Conservation (phyloP, 2,113 vertebrate species). For the Phrynosoma blainvillii region DNA sequence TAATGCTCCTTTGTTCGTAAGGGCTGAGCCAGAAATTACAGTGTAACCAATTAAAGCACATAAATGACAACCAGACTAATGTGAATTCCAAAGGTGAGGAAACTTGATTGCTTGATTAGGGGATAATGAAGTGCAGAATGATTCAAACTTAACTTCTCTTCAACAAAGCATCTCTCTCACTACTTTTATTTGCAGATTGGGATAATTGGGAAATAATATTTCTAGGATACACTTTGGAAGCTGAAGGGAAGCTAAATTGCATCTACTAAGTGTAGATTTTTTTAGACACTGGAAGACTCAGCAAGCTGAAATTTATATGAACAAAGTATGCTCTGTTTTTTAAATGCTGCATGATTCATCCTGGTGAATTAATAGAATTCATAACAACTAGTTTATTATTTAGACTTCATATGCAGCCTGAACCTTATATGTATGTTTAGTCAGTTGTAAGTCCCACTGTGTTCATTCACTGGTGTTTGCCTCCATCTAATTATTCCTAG, state of each 20-base stretch:
- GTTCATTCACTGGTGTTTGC: not conserved
- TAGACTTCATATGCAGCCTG: not conserved
- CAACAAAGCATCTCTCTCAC: slow-evolving; percentile 49
- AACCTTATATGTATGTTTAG: not conserved
- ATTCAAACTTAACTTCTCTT: slow-evolving; percentile 73
- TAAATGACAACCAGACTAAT: slow-evolving; percentile 83
- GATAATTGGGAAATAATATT: slow-evolving; percentile 62
- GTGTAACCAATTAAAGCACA: slow-evolving; percentile 86
- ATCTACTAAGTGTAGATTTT: not conserved
- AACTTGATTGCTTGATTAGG: slow-evolving; percentile 81
- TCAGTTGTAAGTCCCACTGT: not conserved
- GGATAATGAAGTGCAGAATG: slow-evolving; percentile 75
- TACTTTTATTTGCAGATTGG: slow-evolving; percentile 59
- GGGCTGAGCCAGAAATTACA: slow-evolving; percentile 78
- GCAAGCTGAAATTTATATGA: not conserved
- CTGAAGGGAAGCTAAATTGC: slow-evolving; percentile 56
- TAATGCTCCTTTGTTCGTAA: slow-evolving; percentile 76
- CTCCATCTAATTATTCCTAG: not conserved
- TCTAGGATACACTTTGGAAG: slow-evolving; percentile 56
- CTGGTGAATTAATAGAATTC: not conserved
- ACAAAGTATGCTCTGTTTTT: not conserved
- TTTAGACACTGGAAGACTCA: not conserved
- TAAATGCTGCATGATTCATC: not conserved
- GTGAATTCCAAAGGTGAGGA: slow-evolving; percentile 84
- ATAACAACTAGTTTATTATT: not conserved